phyloP scores from a whole-genome alignment of 2,113 vertebrate species.

The Sapajus apella region DNA sequence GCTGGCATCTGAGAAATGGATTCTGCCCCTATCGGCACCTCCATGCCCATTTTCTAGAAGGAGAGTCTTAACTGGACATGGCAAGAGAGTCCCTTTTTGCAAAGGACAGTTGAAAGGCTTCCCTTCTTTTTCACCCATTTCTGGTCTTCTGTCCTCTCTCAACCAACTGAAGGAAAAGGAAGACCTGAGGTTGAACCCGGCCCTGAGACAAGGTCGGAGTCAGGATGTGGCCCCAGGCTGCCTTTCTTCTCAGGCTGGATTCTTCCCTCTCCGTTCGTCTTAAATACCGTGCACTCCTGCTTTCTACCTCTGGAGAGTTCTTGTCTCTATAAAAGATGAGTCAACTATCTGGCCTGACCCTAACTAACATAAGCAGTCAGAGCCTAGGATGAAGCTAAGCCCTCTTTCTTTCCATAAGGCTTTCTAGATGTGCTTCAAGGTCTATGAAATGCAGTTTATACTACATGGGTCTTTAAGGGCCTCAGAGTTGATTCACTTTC shows the following conservation, averaged over 20 bases:
- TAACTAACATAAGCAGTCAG: not conserved
- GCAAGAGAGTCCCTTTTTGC: not conserved
- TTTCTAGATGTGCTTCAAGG: not conserved
- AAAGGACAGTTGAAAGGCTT: not conserved
- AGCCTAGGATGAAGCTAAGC: not conserved
- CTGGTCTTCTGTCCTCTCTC: not conserved
- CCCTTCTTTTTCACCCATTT: not conserved
- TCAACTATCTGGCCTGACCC: not conserved
- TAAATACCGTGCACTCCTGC: not conserved
- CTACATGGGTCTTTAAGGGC: not conserved
- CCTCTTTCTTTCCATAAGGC: not conserved
- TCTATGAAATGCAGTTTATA: not conserved
- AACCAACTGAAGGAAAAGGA: not conserved
- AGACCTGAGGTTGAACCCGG: not conserved
- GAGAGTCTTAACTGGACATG: not conserved
- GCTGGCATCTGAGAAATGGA: not conserved
- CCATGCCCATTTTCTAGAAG: not conserved
- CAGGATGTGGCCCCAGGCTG: not conserved
- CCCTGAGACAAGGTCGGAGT: not conserved
- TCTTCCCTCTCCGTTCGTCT: not conserved
- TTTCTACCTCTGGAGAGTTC: not conserved
- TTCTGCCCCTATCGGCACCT: not conserved
- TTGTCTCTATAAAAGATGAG: not conserved
- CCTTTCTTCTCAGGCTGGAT: not conserved
- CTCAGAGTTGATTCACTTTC: slow-evolving; percentile 29